Conservation (phyloP, 2,797 vertebrate genomes). For the Odontamblyopus rebecca region DNA sequence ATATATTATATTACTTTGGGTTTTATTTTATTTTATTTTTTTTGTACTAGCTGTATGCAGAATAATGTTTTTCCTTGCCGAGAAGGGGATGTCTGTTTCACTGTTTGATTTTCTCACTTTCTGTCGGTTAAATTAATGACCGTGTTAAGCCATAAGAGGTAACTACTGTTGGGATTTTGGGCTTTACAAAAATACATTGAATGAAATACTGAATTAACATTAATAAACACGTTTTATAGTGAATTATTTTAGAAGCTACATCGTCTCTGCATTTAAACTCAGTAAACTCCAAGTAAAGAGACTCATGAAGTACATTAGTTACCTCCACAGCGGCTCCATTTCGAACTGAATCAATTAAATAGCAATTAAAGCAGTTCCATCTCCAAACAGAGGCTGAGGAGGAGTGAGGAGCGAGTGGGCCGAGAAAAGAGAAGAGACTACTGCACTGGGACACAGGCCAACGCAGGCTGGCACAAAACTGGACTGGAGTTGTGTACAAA, state of each 20-base stretch:
- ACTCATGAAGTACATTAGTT: constrained; percentile 38
- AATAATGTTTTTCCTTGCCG: no score
- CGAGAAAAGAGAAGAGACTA: constrained; percentile 21
- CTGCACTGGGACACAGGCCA: constrained; percentile 44
- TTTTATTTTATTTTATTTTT: no score
- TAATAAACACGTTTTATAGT: neutral
- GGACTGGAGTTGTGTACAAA: constrained; percentile 13
- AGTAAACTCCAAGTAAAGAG: constrained; percentile 17
- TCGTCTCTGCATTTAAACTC: neutral
- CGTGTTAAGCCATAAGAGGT: no score
- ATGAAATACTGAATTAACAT: neutral
- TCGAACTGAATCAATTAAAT: constrained; percentile 66
- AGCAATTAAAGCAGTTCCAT: constrained; percentile 65
- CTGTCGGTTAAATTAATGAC: no score
- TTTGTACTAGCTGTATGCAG: no score
- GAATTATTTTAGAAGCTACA: neutral
- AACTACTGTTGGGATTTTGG: no score
- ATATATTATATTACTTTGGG: no score
- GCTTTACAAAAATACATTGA: no score
- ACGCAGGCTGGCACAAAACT: constrained; percentile 34
- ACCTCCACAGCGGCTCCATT: constrained; percentile 51
- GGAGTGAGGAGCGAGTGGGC: constrained; percentile 46
- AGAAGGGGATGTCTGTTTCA: no score
- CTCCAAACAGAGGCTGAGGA: constrained; percentile 51
- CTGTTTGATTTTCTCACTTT: no score